Percentiles rank a stretch among this genome's conserved stretches.
Conservation (phyloP, 2,797 vertebrate species). For the Anas georgica region DNA sequence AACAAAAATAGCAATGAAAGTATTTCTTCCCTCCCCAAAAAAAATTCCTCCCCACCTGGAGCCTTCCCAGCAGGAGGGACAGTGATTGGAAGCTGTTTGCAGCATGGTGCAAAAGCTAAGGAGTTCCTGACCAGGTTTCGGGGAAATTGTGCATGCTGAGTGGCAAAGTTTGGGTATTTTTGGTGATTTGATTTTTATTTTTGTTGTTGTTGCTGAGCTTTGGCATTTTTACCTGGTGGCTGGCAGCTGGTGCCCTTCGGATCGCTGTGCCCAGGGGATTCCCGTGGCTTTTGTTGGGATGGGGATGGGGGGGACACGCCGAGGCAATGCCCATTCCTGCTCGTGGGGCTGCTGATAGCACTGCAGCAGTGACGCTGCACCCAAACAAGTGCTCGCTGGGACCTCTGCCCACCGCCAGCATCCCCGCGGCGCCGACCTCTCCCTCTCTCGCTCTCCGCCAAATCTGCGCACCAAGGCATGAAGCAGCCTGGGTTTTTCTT, state of each 20-base stretch:
- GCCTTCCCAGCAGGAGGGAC: background rate
- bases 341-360: accelerated
- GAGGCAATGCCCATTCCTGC: background rate
- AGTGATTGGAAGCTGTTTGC: accelerated
- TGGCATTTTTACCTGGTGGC: background rate
- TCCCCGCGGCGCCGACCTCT: accelerated
- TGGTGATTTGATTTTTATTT: background rate
- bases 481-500: background rate
- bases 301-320: background rate
- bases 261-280: background rate
- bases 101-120: background rate
- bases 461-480: background rate
- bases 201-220: accelerated
- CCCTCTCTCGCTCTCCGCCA: accelerated
- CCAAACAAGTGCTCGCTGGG: background rate
- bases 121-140: accelerated
- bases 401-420: background rate
- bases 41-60: background rate
- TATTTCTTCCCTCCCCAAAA: background rate
- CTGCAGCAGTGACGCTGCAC: background rate
- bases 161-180: background rate
- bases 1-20: background rate
- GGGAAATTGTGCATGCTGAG: background rate
- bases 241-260: background rate
- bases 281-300: background rate